Evolutionary conservation across 2,113 vertebrate species (phyloP).

Genomic region (Rhinogobius similis): DNA sequence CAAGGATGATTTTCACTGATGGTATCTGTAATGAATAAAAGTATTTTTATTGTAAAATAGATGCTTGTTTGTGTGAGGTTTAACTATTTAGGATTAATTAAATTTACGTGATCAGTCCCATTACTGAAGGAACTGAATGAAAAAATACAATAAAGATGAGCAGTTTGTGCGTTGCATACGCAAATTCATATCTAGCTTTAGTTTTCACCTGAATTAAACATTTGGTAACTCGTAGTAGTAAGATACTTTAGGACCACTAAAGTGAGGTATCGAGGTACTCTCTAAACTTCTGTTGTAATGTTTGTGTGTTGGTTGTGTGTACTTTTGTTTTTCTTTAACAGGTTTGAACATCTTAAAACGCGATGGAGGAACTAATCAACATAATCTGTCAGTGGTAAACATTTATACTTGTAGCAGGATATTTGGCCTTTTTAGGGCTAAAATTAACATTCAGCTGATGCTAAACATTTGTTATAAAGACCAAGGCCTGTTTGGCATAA

Average conservation of each 20-base stretch:
- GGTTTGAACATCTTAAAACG: conserved; percentile 74
- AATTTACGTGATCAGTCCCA: too few relatives aligned
- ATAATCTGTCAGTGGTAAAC: conserved; percentile 41
- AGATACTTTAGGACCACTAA: not conserved
- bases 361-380: conserved; percentile 65
- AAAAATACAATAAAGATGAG: not conserved
- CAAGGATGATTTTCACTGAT: too few relatives aligned
- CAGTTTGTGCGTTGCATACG: not conserved
- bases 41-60: too few relatives aligned
- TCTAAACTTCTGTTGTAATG: conserved; percentile 60
- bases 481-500: not conserved
- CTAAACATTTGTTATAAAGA: not conserved
- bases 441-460: not conserved
- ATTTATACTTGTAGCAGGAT: not conserved
- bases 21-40: too few relatives aligned
- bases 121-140: not conserved
- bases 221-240: not conserved
- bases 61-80: too few relatives aligned
- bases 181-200: not conserved
- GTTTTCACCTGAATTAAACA: too few relatives aligned
- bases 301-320: conserved; percentile 77
- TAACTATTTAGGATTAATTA: too few relatives aligned
- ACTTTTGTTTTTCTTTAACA: conserved; percentile 79
- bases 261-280: conserved; percentile 14
- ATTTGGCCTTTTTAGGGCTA: not conserved